Base-by-base conservation (phyloP, 1,140 invertebrate genomes). In the Dinothrombium tinctorium region DNA sequence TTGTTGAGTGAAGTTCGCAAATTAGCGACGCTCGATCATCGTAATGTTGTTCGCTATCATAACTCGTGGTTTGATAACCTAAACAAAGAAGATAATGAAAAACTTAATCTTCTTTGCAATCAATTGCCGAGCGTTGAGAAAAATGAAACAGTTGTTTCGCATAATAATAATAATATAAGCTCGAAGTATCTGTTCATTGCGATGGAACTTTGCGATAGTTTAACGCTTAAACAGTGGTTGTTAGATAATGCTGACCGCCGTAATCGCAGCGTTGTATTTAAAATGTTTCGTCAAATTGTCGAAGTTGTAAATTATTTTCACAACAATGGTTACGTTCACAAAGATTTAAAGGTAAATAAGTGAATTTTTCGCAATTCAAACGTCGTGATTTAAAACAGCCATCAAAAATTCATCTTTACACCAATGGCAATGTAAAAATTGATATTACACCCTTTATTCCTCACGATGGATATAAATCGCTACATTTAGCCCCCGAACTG, bases 401-500 rank as follows among this genome's bases (percentile, higher is more conserved):
- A 2, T 86, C 83, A 35, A 94, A 95, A 59, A 92, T 94, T 51
- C 89, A 92, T 57, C 92, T 94, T 56, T 77, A 83, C 0, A 64
- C 69, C 37, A 80, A 90, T 59, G 77, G 76, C 4, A 68, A 73
- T 48, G 72, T 96, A 3, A 95, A 95, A 64, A 75, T 96, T 35
- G 89, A 87, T 4, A 89, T 95, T 62, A 95, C 96, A 67, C 89
- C 89, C 0, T 66, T 95, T 15, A 74, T 77, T 45, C 64, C 63
- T 14, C 59, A 65, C 37, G 60, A 63, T 38, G 50, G 56, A 35
- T 51, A 48, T 14, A 96, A 89, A 1, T 72, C 78, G 26, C 60
- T 94, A 0, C 96, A 98, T 56, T 95, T 95, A 87, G 90, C 84
- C 42, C 89, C 87, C 19, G 90, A 98, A 59, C 89, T 94, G 62